Percentiles rank a stretch among this genome's conserved stretches.
phyloP scores from a whole-genome alignment of 2,797 vertebrate species.

The Knipowitschia caucasica region DNA sequence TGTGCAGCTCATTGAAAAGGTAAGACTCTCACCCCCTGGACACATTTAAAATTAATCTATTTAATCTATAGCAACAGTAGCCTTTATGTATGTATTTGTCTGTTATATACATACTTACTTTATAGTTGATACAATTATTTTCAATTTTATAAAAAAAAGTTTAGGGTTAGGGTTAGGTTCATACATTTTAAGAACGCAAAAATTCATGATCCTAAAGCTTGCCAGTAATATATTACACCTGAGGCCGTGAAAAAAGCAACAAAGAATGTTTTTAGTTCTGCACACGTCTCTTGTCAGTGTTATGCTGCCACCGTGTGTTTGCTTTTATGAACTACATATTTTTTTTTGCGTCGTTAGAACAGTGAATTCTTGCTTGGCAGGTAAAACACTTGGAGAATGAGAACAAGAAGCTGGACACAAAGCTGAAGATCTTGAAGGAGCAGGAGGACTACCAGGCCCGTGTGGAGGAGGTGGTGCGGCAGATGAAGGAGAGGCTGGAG shows the following conservation, averaged over 20 bases:
- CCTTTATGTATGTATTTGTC: too few species aligned
- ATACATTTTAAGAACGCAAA: too few species aligned
- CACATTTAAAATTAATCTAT: not conserved
- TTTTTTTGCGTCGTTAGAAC: not conserved
- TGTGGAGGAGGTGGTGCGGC: slow-evolving; percentile 54
- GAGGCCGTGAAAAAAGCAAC: slow-evolving; percentile 16
- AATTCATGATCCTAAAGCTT: too few species aligned
- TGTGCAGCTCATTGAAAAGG: slow-evolving; percentile 68
- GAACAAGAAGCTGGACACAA: slow-evolving; percentile 67
- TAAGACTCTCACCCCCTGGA: slow-evolving; percentile 10
- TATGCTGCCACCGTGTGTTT: slow-evolving; percentile 32
- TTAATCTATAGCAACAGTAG: too few species aligned
- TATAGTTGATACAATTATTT: too few species aligned
- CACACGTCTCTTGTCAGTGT: not conserved
- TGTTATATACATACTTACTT: too few species aligned
- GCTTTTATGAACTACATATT: not conserved
- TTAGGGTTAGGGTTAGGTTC: too few species aligned
- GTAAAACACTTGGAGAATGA: slow-evolving; percentile 72
- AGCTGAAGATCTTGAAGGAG: slow-evolving; percentile 70
- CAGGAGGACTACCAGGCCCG: slow-evolving; percentile 68
- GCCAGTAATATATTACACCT: slow-evolving; percentile 4
- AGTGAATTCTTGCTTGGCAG: slow-evolving; percentile 35
- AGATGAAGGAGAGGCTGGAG: slow-evolving; percentile 55
- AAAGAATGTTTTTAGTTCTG: not conserved
- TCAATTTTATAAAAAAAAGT: too few species aligned